Base-by-base conservation (phyloP, 2,797 vertebrate species). In the Carapus acus region DNA sequence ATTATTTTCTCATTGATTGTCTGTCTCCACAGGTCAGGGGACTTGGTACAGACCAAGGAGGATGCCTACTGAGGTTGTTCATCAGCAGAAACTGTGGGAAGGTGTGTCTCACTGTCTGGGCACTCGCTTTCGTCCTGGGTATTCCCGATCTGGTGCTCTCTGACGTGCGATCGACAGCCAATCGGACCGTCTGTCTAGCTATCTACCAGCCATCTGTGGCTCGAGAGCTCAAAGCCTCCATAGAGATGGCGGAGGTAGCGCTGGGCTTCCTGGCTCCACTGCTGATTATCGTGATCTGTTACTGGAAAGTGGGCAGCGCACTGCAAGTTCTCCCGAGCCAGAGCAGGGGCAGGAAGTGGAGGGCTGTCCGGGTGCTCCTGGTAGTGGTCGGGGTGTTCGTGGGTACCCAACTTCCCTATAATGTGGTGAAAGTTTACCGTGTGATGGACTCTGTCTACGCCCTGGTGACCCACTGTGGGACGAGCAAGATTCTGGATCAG, bases 371-470 rank as follows among this genome's bases (percentile, higher is more conserved):
- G 2, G 92, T 99, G n/a, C 85, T 98, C 43, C 69, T 96, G 60
- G 87, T 84, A 0, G 90, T 96, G 4, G 93, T 97, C 46, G 83
- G 83, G 0, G 80, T 90, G 3, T 98, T 99, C 72, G 79, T 98
- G 17, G 55, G 89, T 60, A 97, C 94, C 6, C 95, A 98, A 80
- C 65, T 97, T 37, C 96, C 95, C 14, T 99, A 95, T 76, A 98
- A 92, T 18, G 73, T 90, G 0, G 82, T 96, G 23, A 97, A 94
- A 78, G 83, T 97, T 67, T 91, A 86, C 67, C 76, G 86, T 29
- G 87, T 92, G 6, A 79, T 93, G 59, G 92, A 98, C 59, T 48
- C 85, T 27, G 89, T 96, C 78, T 92, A 92, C 64, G 37, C 40
- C 0, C 58, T 96, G 5, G 86, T 97, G 27, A 92, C 87, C 0